Conservation (phyloP, 92 coral and sea anemone genomes). For the Porites divaricata region DNA sequence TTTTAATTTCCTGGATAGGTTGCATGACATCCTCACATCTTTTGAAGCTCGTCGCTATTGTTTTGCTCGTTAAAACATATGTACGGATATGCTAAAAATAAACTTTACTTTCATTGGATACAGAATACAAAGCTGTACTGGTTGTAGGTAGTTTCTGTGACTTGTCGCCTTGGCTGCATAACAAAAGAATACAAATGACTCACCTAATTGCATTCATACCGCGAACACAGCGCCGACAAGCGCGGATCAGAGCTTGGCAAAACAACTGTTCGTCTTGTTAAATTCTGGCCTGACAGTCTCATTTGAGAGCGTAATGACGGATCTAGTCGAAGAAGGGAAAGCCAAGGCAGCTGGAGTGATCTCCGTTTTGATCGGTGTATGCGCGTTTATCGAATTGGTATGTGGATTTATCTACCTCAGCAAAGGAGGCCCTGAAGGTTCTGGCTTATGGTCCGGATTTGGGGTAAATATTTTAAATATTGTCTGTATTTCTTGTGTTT, state of each 20-base stretch:
- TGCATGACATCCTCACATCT: too few species aligned
- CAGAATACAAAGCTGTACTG: neutral
- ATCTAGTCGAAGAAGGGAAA: conserved; percentile 60
- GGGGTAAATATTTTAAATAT: conserved; percentile 51
- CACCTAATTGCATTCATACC: neutral
- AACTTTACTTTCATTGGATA: neutral
- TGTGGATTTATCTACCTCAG: conserved; percentile 69
- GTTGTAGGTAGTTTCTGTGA: neutral
- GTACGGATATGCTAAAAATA: neutral
- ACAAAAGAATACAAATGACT: neutral
- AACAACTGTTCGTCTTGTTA: too few species aligned
- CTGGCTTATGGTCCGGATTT: conserved; percentile 68
- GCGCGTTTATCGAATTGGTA: conserved; percentile 49
- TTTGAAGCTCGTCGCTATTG: too few species aligned
- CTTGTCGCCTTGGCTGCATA: too few species aligned
- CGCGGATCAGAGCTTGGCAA: too few species aligned
- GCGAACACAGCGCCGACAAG: too few species aligned
- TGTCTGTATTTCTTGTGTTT: too few species aligned
- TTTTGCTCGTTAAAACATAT: too few species aligned
- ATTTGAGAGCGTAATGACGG: neutral
- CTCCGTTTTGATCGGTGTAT: conserved; percentile 27
- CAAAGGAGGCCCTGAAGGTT: conserved; percentile 67
- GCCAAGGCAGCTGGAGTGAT: conserved; percentile 67
- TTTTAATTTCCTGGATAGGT: too few species aligned
- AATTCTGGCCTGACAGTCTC: neutral